Base-by-base conservation (phyloP, 2,888 invertebrate genomes). In the Diaphora mendica region DNA sequence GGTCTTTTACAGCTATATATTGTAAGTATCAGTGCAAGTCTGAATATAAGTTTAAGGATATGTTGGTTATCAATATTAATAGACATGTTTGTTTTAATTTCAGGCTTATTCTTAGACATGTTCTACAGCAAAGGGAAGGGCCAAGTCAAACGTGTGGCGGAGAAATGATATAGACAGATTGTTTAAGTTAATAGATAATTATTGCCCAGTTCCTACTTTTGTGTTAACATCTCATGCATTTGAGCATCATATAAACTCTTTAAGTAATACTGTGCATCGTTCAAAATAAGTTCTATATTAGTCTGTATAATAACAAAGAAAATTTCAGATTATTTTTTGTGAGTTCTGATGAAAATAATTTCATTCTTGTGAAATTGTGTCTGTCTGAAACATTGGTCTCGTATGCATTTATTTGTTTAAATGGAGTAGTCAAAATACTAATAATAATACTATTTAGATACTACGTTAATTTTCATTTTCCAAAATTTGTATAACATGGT, bases 61-160 rank as follows among this genome's bases (percentile, higher is more conserved):
- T 30, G 3, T 44, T 20, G 33, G 1, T 26, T 20, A 67, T 30
- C 23, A 51, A 68, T 15, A 64, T n/a, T 44, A 33, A 64, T 11
- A 23, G 62, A 30, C 64, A 20, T 74, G 74, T 96, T 96, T 39
- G 96, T 69, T 15, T 73, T 3, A 26, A 3, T 89, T 93, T 80
- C 96, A 86, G 99, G 98, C 62, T 95, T 98, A 42, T 97, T 97
- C 85, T 94, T 98, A 59, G 98, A 98, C 88, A 97, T 97, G 87
- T 93, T 97, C 84, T 97, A 97, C 90, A 97, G 97, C 59, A 97
- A 97, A 87, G 87, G 92, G 42, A 95, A 90, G 81, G 77, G 77
- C 8, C 77, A 84, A 3, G 79, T 85, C 15, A 94, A 93, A 68
- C 89, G 89, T 73, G 78, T 85, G 42, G 77, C 87, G 0, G 89